Evolutionary conservation across 2,113 vertebrate species (phyloP).

Genomic region (Urocitellus parryii): DNA sequence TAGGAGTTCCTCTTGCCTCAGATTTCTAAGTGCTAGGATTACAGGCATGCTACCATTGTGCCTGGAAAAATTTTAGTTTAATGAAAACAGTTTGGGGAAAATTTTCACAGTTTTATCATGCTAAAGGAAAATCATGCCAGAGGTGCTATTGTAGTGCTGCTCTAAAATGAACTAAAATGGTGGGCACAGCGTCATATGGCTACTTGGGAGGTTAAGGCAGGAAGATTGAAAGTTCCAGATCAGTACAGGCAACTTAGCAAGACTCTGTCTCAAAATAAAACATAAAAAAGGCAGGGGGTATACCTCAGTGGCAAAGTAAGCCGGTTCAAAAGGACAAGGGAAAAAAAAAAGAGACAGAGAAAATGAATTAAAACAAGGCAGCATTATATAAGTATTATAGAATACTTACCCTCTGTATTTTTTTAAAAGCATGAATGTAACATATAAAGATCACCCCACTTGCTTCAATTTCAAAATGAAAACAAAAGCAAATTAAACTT

Average conservation of each 20-base stretch:
- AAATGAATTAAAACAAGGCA: neutral
- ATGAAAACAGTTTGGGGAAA: neutral
- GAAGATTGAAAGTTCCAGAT: too few species aligned
- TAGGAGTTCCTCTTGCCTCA: too few species aligned
- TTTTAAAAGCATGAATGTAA: slow-evolving; percentile 55
- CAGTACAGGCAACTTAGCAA: too few species aligned
- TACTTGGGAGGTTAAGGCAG: too few species aligned
- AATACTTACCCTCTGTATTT: neutral
- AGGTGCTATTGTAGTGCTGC: neutral
- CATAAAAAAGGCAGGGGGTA: too few species aligned
- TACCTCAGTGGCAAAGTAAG: too few species aligned
- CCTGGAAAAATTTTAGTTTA: neutral
- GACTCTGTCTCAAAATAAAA: too few species aligned
- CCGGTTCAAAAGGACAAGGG: too few species aligned
- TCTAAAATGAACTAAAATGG: neutral
- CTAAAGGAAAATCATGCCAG: neutral
- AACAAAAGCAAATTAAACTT: slow-evolving; percentile 54
- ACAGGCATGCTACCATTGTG: neutral
- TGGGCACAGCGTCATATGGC: too few species aligned
- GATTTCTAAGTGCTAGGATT: neutral
- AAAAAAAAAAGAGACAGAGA: too few species aligned
- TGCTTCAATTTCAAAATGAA: slow-evolving; percentile 58
- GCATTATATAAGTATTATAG: neutral
- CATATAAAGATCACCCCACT: neutral
- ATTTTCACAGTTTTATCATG: neutral